Percentiles rank a stretch among this genome's conserved stretches.
Evolutionary conservation across 2,797 vertebrate species (phyloP).

Genomic region (Centropyge bicolor): DNA sequence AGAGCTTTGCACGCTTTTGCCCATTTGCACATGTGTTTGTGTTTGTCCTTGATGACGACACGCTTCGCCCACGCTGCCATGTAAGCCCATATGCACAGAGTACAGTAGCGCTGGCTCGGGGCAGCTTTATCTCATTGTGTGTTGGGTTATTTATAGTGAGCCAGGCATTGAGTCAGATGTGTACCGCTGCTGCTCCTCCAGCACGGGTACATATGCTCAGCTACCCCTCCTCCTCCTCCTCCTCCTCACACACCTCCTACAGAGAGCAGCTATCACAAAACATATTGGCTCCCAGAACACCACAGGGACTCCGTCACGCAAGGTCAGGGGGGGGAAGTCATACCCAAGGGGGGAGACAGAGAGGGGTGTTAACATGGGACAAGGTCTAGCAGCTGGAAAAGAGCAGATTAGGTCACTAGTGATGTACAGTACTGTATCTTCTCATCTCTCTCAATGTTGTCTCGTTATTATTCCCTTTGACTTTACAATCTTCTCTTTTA

Average conservation of each 20-base stretch:
- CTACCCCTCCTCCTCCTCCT: conserved; percentile 22
- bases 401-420: conserved; percentile 18
- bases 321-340: conserved; percentile 37
- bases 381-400: neutral
- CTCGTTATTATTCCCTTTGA: conserved; percentile 42
- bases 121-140: conserved; percentile 72
- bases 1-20: conserved; percentile 13
- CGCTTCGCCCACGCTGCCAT: conserved; percentile 9
- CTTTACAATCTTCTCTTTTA: conserved; percentile 25
- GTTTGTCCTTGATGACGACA: conserved; percentile 30
- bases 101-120: conserved; percentile 64
- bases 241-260: conserved; percentile 32
- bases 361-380: neutral
- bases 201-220: conserved; percentile 53
- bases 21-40: conserved; percentile 34
- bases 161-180: conserved; percentile 74
- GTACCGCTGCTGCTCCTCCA: conserved; percentile 64
- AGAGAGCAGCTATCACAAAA: conserved; percentile 62
- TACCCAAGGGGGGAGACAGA: neutral
- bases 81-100: conserved; percentile 38
- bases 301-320: conserved; percentile 17
- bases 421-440: neutral
- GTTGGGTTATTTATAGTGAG: conserved; percentile 81
- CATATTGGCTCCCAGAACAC: conserved; percentile 35
- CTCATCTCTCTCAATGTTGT: conserved; percentile 10